These are phyloP conservation scores for Menidia beryllina DNA, from an alignment of 2,113 vertebrate genomes.

Conservation along the genomic window DNA sequence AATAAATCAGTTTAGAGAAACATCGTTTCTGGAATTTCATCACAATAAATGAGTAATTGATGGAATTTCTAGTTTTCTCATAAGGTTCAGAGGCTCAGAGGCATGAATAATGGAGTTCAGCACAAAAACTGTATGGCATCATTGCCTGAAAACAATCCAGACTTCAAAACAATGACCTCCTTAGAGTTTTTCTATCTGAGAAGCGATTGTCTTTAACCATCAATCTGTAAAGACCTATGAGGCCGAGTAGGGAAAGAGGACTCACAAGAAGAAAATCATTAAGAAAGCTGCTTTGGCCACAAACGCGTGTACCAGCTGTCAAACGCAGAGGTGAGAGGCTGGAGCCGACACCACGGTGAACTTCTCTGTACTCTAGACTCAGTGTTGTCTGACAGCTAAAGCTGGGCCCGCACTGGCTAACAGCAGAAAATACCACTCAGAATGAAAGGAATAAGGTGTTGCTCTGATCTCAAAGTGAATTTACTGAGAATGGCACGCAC, in stretches of 20 bases:
- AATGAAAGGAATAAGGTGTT: no score
- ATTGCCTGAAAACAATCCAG: background rate
- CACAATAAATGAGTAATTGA: background rate
- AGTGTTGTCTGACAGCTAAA: background rate
- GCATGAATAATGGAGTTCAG: background rate
- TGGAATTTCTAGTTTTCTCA: background rate
- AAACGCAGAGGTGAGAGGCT: background rate
- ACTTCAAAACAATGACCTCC: background rate
- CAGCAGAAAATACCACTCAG: background rate
- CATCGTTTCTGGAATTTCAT: background rate
- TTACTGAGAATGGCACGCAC: background rate
- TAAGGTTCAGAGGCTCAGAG: background rate
- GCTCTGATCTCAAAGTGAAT: background rate
- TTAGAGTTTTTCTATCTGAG: background rate
- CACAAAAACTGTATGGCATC: background rate
- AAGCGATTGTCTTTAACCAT: no score
- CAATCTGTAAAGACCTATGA: no score
- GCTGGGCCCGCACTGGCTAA: no score
- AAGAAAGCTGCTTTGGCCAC: no score
- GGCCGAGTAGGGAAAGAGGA: no score
- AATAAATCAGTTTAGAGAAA: background rate
- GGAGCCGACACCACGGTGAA: no score
- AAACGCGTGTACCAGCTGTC: background rate
- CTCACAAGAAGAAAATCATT: no score
- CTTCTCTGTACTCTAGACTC: background rate